Evolutionary conservation across 2,888 invertebrate species (phyloP), one percentile per base, ranked within the genome.

Genomic region (Galerucella pusilla): DNA sequence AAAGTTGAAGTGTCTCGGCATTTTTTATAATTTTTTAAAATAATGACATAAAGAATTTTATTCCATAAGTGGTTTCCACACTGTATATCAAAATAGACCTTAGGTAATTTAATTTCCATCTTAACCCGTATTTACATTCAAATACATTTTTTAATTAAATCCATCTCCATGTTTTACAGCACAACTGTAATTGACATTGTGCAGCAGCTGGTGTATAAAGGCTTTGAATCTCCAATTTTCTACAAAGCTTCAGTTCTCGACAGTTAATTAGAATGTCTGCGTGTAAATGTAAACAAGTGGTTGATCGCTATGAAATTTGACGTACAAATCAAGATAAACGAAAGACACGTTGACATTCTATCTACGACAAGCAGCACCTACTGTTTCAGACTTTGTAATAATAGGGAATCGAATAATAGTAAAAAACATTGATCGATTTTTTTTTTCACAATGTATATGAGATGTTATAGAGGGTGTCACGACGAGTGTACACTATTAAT

Each of bases 101-200:
- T 12, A 12, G 46, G 12, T 12, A 46, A 12, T 12, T 12, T 10
- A 46, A 46, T 12, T 35, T 35, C 28, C 46, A 11, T 46, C 46
- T 12, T 10, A 12, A 10, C 0, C 46, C 6, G 12, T 16, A 16
- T 57, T 20, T 9, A n/a, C 9, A 16, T 16, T 57, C 57, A 9
- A 12, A 9, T 20, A 16, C 6, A 14, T 20, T 57, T 57, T 57
- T 20, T 16, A 20, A 57, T 57, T 57, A 16, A 57, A 57, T 57
- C 16, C 57, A 57, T 57, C 57, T 20, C 57, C 9, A 16, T 16
- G 20, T 54, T 20, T 57, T 1, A 20, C 16, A 20, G 10, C 57
- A 20, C 57, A 10, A 57, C 10, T 57, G 57, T 63, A 63, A 63
- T 63, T 63, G 63, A 63, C 35, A 63, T 63, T 63, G 35, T 63